Evolutionary conservation across 1,140 invertebrate species (phyloP), one percentile per base, ranked within the genome.

Genomic region (Diuraphis noxia): DNA sequence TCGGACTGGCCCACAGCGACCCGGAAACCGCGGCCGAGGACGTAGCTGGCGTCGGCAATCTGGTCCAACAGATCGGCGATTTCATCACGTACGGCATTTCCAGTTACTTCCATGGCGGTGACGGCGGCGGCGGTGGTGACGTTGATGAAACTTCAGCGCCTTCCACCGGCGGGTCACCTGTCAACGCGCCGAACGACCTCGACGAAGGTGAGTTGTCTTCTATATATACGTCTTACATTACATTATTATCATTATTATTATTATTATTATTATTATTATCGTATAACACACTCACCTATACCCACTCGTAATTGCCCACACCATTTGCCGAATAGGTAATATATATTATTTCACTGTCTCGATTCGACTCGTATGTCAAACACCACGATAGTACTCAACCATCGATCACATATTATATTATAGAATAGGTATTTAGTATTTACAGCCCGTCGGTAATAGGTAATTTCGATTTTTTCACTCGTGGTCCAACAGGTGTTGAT

Each of bases 31-130:
- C 87, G 34, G 25, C 56, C 38, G 92, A 92, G 34, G 92, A 92
- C 52, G 86, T 56, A 7, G 23, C 77, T 38, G 87, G 52, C 43
- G 87, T 92, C 46, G 92, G 92, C 34, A 52, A 92, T 30, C 82
- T 92, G 77, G 92, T 88, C 92, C 92, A 92, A 36, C 63, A 92
- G 79, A 92, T 92, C 52, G 92, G 92, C n/a, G 92, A 92, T 7
- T 77, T 92, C 49, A 92, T 92, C 72, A 56, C 87, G 23, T 92
- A 92, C 79, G 77, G 92, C 43, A 92, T 92, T 4, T 77, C 92
- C 52, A 56, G 92, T 25, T 89, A 89, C 46, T 92, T 92, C 87
- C 77, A 19, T 23, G 79, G 49, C 63, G n/a, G 19, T n/a, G 19
- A 36, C 4, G 40, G 23, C 17, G 88, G 41, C 10, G 38, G 25